phyloP scores from a whole-genome alignment of 2,888 invertebrate species.

The Diarsia mendica region DNA sequence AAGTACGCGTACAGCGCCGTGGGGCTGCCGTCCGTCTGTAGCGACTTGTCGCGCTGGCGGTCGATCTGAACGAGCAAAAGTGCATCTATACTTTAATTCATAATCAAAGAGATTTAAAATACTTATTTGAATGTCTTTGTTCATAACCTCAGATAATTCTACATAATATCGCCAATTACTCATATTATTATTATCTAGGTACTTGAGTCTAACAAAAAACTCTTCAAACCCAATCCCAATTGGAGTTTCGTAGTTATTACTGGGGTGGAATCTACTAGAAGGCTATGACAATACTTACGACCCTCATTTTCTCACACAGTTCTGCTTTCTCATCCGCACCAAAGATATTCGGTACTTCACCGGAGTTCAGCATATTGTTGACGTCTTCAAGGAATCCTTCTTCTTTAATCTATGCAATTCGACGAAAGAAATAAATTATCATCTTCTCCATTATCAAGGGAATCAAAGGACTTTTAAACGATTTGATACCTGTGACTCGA shows the following conservation, averaged over 20 bases:
- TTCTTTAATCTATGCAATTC: constrained; percentile 93
- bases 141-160: no score
- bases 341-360: constrained; percentile 98
- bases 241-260: no score
- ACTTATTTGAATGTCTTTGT: no score
- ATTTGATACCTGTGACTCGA: constrained; percentile 94
- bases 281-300: constrained; percentile 74
- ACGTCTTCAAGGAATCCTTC: constrained; percentile 98
- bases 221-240: no score
- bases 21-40: constrained; percentile 97
- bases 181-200: no score
- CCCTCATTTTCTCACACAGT: constrained; percentile 97
- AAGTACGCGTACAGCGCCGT: constrained; percentile 98
- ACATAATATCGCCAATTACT: no score
- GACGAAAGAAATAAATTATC: not conserved
- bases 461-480: not conserved
- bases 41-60: constrained; percentile 95
- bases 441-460: not conserved
- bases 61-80: constrained; percentile 91
- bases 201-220: no score
- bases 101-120: no score
- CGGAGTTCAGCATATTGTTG: constrained; percentile 97
- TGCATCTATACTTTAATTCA: no score
- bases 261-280: not conserved
- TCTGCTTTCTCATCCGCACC: constrained; percentile 96